Evolutionary conservation across 2,113 vertebrate genomes (phyloP).

Genomic region (Cavia aperea): DNA sequence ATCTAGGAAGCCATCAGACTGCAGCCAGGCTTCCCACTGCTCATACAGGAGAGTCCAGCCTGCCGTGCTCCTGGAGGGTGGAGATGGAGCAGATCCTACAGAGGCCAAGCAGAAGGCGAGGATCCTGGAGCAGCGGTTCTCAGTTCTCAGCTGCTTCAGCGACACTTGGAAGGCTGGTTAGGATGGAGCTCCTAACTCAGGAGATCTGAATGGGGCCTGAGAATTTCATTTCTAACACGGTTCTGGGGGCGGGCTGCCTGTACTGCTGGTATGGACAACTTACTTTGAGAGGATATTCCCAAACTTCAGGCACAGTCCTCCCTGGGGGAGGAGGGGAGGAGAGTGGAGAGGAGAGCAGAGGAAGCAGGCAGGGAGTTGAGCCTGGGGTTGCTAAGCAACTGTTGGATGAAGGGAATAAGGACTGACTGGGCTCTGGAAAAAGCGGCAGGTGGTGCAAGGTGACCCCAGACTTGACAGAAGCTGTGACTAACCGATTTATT

Average conservation of each 20-base stretch:
- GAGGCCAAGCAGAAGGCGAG: not conserved
- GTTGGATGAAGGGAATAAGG: not conserved
- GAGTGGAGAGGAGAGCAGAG: too few species aligned
- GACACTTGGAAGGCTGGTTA: not conserved
- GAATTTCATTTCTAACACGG: not conserved
- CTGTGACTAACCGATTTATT: slow-evolving; percentile 62
- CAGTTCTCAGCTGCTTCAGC: not conserved
- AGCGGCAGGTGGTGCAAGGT: not conserved
- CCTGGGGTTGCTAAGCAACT: not conserved
- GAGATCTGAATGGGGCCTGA: not conserved
- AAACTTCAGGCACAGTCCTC: not conserved
- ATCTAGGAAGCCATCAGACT: not conserved
- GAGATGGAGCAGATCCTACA: not conserved
- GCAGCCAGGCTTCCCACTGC: not conserved
- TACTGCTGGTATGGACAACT: not conserved
- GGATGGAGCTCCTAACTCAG: not conserved
- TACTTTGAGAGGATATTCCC: not conserved
- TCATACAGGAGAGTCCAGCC: not conserved
- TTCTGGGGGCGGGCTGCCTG: not conserved
- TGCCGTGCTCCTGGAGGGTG: not conserved
- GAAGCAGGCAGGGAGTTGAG: not conserved
- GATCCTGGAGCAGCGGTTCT: not conserved
- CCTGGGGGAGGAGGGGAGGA: not conserved
- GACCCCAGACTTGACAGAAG: not conserved
- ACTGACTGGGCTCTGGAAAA: accelerated